These are phyloP conservation scores for Corvus cornix DNA, from an alignment of 2,113 vertebrate genomes.

Conservation along the genomic window DNA sequence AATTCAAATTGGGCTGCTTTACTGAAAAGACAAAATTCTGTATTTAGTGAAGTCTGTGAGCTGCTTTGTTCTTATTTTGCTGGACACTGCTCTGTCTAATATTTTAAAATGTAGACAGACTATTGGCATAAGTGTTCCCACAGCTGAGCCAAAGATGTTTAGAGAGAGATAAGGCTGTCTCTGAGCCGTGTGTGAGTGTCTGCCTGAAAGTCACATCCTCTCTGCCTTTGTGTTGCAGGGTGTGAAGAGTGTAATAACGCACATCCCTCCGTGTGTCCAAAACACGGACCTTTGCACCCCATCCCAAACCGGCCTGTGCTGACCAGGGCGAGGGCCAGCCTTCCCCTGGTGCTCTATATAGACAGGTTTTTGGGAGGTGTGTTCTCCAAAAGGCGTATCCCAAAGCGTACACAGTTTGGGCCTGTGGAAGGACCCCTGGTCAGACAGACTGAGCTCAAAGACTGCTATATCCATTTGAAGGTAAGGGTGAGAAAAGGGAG, in stretches of 20 bases:
- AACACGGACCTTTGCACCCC: conserved; percentile 91
- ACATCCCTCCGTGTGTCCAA: conserved; percentile 86
- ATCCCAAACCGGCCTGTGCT: conserved; percentile 92
- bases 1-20: not conserved
- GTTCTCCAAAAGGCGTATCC: conserved; percentile 93
- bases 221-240: conserved; percentile 77
- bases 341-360: conserved; percentile 91
- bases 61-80: not conserved
- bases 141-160: not conserved
- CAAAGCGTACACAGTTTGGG: conserved; percentile 95
- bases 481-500: conserved; percentile 48
- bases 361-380: conserved; percentile 93
- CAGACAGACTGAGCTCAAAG: conserved; percentile 84
- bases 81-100: not conserved
- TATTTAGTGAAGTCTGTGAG: not conserved
- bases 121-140: not conserved
- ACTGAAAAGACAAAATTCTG: not conserved
- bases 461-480: conserved; percentile 92
- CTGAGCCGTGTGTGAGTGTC: not conserved
- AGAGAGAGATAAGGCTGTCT: not conserved
- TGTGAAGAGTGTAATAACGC: conserved; percentile 94
- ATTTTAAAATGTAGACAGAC: not conserved
- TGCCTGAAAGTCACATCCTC: not conserved
- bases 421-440: conserved; percentile 92
- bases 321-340: conserved; percentile 91